Percentiles rank a stretch among this genome's conserved stretches.
Conservation (phyloP, 2,888 invertebrate species). For the Watsonalla binaria region DNA sequence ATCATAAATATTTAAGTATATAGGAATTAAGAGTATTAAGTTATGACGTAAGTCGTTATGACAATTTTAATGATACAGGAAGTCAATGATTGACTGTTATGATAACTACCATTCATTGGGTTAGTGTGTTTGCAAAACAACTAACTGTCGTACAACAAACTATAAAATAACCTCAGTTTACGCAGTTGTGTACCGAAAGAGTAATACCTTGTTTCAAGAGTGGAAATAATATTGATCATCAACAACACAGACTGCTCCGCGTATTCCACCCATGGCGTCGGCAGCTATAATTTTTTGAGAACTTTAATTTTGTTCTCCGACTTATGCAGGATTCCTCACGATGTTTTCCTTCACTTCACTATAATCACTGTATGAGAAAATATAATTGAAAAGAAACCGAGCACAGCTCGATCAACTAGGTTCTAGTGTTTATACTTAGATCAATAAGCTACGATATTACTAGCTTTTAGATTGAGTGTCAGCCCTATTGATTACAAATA, state of each 20-base stretch:
- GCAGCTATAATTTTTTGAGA: slow-evolving; percentile 40
- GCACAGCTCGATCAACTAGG: no score
- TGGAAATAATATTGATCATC: slow-evolving; percentile 48
- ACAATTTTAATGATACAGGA: not conserved
- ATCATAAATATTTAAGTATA: no score
- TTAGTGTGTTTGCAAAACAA: not conserved
- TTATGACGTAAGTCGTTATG: no score
- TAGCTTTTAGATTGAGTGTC: slow-evolving; percentile 4
- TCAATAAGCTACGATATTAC: no score
- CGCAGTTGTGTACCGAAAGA: not conserved
- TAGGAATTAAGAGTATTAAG: no score
- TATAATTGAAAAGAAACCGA: no score
- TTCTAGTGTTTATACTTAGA: no score
- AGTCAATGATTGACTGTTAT: not conserved
- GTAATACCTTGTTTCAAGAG: slow-evolving; percentile 40
- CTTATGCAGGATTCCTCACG: no score
- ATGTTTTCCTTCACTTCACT: no score
- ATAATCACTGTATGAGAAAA: no score
- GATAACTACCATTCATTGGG: not conserved
- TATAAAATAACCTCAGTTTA: not conserved
- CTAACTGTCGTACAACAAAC: not conserved
- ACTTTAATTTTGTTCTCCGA: slow-evolving; percentile 45
- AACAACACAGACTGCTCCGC: slow-evolving; percentile 55
- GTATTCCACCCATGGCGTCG: slow-evolving; percentile 45
- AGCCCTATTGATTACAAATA: slow-evolving; percentile 33